Evolutionary conservation across 35 echinoderm and acorn worm genomes (phyloP), one percentile per base, ranked within the genome.

Genomic region (Holothuria glaberrima): DNA sequence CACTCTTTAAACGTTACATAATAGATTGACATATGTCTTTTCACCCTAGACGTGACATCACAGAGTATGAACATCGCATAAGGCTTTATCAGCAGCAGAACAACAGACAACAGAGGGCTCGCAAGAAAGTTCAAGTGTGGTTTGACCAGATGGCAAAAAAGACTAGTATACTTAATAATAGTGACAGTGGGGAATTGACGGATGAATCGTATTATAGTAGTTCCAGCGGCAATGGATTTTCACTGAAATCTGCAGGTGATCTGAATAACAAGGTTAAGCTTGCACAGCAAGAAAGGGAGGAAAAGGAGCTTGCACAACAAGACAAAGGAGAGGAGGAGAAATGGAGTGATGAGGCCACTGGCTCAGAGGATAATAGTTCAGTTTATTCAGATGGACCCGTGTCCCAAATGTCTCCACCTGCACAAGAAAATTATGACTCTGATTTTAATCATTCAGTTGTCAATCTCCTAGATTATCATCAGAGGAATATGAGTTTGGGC

Each of bases 81-180:
- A 86, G 63, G 59, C 58, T 86, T 30, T 86, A 66, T 29, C 83
- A 66, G 10, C 83, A 86, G 5, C 30, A 54, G 30, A 86, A 30
- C 30, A 86, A 33, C 36, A 25, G 62, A 3, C 63, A 44, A 35
- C 3, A 86, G n/a, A 13, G 58, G 21, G 61, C 85, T 13, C 67
- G 62, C 62, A 87, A 87, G 60, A 86, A 86, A 25, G 83, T 86
- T 7, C 83, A 86, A 44, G 83, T 63, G 12, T 86, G 83, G 83
- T 66, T 86, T 25, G 83, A 86, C 30, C 58, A 86, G 31, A 66
- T 63, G 6, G 30, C 59, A 18, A 60, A 82, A 27, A 82, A 60
- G 79, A 60, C 26, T 12, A 60, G 32, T 41, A n/a, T 50, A 25
- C 33, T 32, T 4, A 87, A 87, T 28, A 87, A 48, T 32, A 87